Evolutionary conservation across 2,888 invertebrate genomes (phyloP), one percentile per base, ranked within the genome.

Genomic region (Aphelenchoides bicaudatus): DNA sequence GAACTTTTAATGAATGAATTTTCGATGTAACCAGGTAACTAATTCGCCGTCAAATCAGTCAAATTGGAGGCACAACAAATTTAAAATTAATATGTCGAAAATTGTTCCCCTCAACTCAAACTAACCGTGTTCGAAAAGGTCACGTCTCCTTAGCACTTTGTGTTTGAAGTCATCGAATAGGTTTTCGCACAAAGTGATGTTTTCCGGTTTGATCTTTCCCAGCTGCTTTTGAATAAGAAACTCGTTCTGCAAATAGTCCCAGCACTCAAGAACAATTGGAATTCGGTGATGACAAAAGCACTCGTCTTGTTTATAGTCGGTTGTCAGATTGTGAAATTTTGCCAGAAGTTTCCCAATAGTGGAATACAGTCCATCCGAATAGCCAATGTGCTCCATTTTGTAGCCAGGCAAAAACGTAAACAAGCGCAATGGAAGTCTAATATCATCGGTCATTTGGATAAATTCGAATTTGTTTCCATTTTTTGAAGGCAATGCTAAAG

Each of bases 371-470:
- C 16, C 39, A 0, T n/a, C 2, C 13, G 23, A 10, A 16, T 63
- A 59, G 1, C 59, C 59, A 30, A 59, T 53, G 5, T 54, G 23
- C 29, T 59, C 63, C 13, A 59, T 28, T 39, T 37, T 65, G 10
- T 23, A 19, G 10, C 59, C 59, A 10, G 48, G 49, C 13, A 59
- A 25, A 25, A 59, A 59, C 13, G 30, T 23, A 39, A 59, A 64
- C 10, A 60, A n/a, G 1, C 60, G 58, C 3, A 60, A 21, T 19
- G 60, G 60, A 16, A 57, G 31, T 10, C 16, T 62, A 5, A 63
- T 62, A 21, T 58, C 31, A 50, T 59, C 62, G 3, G 43, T 56
- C 63, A 60, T 64, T 16, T 13, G 13, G 8, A 58, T 62, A n/a
- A 63, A 3, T 5, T 21, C 48, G 21, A 27, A 60, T 1, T 38